Evolutionary conservation across 2,113 vertebrate genomes (phyloP), one percentile per base, ranked within the genome.

Genomic region (Podocnemis expansa): DNA sequence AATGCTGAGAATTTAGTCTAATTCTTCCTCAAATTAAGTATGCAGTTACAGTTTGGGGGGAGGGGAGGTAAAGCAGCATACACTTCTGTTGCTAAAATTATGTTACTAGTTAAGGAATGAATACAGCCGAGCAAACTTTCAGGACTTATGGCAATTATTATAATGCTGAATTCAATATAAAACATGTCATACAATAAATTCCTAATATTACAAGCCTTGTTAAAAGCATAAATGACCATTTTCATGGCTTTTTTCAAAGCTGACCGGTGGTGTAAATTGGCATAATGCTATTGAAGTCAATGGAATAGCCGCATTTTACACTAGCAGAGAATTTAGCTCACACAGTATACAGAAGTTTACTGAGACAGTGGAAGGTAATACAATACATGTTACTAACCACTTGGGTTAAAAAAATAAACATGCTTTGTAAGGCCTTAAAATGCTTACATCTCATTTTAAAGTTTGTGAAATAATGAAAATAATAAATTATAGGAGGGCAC

Each of bases 31-130:
- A 45, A 45, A 76, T 45, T 43, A 76, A 76, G 24, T 45, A 3
- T 76, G 41, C n/a, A 70, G 17, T 38, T 38, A 38, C n/a, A 38
- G 5, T 27, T 10, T 4, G 19, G 8, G 19, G 34, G 34, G 1
- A 21, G 22, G 10, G 67, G 38, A 25, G 3, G 11, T 10, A 43
- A 17, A 67, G 70, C 22, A 43, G 11, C 12, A 0, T 9, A 0
- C 6, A 0, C 5, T 34, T 4, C 1, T 21, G 22, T 6, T 10
- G 0, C n/a, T 82, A 2, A 0, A 2, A 0, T 1, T 1, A 10
- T 22, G 19, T 24, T 11, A 12, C 0, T 24, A 55, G 58, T 80
- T 67, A 56, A 83, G 63, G 54, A n/a, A 38, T 80, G n/a, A 87
- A 85, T 95, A 78, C 14, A n/a, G 80, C 3, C 80, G 86, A 56